Conservation (phyloP, 2,797 vertebrate genomes). For the Sebastes hubbsi region DNA sequence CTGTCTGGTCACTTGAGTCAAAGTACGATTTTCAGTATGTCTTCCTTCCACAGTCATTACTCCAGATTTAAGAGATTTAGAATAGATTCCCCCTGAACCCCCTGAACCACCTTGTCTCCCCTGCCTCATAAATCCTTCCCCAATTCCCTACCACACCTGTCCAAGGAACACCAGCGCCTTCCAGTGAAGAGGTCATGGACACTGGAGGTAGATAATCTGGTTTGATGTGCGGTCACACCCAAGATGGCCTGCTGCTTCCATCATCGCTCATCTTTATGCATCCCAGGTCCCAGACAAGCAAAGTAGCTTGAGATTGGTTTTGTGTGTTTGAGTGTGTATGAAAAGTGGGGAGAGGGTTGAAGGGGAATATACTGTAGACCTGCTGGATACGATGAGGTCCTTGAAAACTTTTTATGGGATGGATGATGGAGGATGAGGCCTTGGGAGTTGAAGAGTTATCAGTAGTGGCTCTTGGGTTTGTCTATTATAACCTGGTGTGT, state of each 20-base stretch:
- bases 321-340: background rate
- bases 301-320: conserved; percentile 53
- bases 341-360: conserved; percentile 17
- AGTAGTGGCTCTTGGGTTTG: conserved; percentile 33
- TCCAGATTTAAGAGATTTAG: conserved; percentile 47
- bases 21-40: conserved; percentile 24
- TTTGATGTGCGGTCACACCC: conserved; percentile 63
- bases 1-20: conserved; percentile 38
- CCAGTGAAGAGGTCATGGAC: conserved; percentile 59
- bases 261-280: conserved; percentile 76
- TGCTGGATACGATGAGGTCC: conserved; percentile 56
- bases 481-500: conserved; percentile 18
- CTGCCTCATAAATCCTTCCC: conserved; percentile 57
- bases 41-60: conserved; percentile 8
- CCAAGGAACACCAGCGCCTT: conserved; percentile 1
- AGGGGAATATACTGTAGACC: conserved; percentile 30
- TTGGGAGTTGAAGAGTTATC: conserved; percentile 57
- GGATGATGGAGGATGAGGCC: conserved; percentile 60
- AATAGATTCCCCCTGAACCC: conserved; percentile 40
- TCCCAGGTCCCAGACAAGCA: conserved; percentile 27
- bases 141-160: conserved; percentile 18
- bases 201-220: conserved; percentile 47
- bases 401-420: conserved; percentile 74
- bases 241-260: conserved; percentile 41
- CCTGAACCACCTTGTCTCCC: conserved; percentile 12